Evolutionary conservation across 2,113 vertebrate genomes (phyloP).

Genomic region (Ptilorrhoa leucosticta): DNA sequence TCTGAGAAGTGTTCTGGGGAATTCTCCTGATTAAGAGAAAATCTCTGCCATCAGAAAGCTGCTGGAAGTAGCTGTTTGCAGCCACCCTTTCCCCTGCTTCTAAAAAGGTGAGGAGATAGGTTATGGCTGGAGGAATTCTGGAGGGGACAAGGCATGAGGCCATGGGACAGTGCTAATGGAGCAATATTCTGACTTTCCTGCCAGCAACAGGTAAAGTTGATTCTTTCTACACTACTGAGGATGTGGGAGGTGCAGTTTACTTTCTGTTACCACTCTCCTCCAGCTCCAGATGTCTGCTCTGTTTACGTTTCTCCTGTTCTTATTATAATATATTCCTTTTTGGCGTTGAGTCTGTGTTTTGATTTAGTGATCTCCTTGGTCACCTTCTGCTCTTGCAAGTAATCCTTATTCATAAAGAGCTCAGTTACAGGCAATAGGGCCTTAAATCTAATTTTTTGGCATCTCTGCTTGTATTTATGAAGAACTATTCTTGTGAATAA

Average conservation of each 20-base stretch:
- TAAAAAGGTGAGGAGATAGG: neutral
- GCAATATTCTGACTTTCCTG: neutral
- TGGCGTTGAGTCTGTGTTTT: neutral
- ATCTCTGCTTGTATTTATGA: conserved; percentile 2
- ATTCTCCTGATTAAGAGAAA: neutral
- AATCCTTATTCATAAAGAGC: conserved; percentile 29
- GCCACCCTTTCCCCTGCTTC: neutral
- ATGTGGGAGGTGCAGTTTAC: neutral
- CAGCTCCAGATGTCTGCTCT: neutral
- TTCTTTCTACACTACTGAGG: neutral
- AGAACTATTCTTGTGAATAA: conserved; percentile 2
- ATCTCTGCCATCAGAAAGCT: neutral
- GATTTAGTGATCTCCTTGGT: conserved; percentile 1
- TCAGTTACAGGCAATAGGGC: neutral
- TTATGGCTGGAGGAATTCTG: neutral
- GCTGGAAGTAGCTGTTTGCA: neutral
- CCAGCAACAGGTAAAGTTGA: neutral
- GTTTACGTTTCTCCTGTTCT: neutral
- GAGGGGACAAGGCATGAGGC: neutral
- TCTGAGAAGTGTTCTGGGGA: neutral
- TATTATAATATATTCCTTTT: neutral
- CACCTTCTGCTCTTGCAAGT: neutral
- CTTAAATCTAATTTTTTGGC: conserved; percentile 8
- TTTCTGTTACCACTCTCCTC: neutral
- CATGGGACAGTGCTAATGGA: neutral